Evolutionary conservation across 2,888 invertebrate species (phyloP).

Genomic region (Dolichopus griseipennis): DNA sequence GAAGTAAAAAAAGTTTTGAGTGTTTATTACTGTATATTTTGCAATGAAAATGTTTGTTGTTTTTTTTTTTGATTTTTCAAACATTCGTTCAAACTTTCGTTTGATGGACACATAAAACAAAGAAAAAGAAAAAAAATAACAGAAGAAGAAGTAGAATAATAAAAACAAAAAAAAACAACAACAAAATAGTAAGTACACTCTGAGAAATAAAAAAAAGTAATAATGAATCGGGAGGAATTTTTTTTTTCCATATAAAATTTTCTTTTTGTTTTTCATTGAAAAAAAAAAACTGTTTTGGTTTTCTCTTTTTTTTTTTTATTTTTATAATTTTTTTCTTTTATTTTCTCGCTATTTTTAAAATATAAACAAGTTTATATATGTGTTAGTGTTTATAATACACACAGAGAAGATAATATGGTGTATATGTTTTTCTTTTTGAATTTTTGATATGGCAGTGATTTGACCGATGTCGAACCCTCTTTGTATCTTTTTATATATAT

Average conservation of each 20-base stretch:
- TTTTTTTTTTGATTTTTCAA: neutral
- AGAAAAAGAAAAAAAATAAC: neutral
- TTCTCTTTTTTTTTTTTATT: neutral
- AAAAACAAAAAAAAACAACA: neutral
- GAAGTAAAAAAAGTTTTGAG: too few species aligned
- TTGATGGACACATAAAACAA: neutral
- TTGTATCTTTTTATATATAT: neutral
- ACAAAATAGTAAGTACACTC: neutral
- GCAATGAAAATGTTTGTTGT: neutral
- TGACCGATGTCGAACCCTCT: slow-evolving; percentile 6
- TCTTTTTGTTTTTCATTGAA: too few species aligned
- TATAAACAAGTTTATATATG: neutral
- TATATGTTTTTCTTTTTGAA: neutral
- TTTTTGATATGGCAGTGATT: neutral
- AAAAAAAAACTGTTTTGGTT: too few species aligned
- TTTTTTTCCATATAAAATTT: neutral
- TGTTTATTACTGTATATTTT: too few species aligned
- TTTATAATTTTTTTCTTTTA: neutral
- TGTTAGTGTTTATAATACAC: neutral
- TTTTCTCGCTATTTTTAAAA: too few species aligned
- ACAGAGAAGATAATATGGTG: too few species aligned
- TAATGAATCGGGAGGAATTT: neutral
- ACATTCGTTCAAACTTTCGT: neutral
- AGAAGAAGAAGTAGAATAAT: neutral
- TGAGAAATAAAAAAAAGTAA: neutral